Evolutionary conservation across 2,113 vertebrate genomes (phyloP), one percentile per base, ranked within the genome.

Genomic region (Mormoops blainvillei): DNA sequence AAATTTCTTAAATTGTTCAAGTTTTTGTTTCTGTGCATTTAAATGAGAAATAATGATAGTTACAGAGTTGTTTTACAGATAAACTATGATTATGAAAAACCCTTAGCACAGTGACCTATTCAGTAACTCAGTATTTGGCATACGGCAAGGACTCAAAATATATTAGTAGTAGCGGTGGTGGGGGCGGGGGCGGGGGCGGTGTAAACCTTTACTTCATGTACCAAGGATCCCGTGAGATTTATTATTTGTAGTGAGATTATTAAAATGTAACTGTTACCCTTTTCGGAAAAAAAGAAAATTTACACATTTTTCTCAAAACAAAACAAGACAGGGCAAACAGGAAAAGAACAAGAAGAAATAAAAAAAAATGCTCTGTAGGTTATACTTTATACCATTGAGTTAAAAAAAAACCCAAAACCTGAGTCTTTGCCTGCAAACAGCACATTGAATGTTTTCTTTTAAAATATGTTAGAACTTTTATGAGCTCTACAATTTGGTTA

Each of bases 401-500:
- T 33, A 38, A 38, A 43, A 80, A 48, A 87, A 48, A 43, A 26
- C n/a, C n/a, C n/a, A 54, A 13, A 80, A 12, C 10, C 33, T 14
- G 52, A 38, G 9, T 36, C 11, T 88, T 74, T 78, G 8, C 26
- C 20, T 84, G 5, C 31, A 92, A 83, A 45, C 20, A 83, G 6
- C 10, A 87, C 18, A 58, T 54, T 14, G 52, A 41, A 0, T 8
- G 31, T 20, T 65, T 83, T 85, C 85, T 41, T 76, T 2, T 10
- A 63, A 12, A 89, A 36, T 54, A 38, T 24, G 9, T 82, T 61
- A 94, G 87, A 61, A n/a, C n/a, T 94, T 97, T 97, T 97, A 96
- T 95, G 85, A 89, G 95, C 82, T 92, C 38, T 38, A 88, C 14
- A 91, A 95, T 98, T 98, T 98, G 87, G 65, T 89, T 97, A 97